phyloP scores from a whole-genome alignment of 2,888 invertebrate species.

The Scaptomyza reducta region DNA sequence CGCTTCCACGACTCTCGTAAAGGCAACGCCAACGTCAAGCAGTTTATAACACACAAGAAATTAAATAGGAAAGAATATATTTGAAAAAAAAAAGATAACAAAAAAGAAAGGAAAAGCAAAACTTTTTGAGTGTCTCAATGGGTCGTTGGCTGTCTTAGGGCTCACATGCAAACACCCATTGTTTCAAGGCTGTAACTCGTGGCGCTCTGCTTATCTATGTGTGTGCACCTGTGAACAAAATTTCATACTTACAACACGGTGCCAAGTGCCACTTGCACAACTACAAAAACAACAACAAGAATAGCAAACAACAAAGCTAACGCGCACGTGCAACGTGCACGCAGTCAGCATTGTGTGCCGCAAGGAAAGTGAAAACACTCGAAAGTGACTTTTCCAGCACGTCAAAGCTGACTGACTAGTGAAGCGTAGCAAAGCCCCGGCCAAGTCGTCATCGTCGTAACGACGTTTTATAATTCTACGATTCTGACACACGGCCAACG shows the following conservation, averaged over 20 bases:
- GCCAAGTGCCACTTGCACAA: slow-evolving; percentile 68
- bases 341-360: slow-evolving; percentile 13
- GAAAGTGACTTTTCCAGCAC: slow-evolving; percentile 75
- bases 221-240: slow-evolving; percentile 51
- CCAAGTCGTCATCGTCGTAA: slow-evolving; percentile 20
- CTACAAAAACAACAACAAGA: slow-evolving; percentile 18
- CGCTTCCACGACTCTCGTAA: slow-evolving; percentile 21
- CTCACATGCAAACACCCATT: slow-evolving; percentile 39
- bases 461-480: slow-evolving; percentile 25
- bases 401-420: slow-evolving; percentile 61
- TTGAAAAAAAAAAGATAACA: neutral
- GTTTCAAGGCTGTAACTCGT: slow-evolving; percentile 69
- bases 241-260: slow-evolving; percentile 53
- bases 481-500: slow-evolving; percentile 57
- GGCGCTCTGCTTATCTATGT: slow-evolving; percentile 48
- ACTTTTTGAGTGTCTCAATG: slow-evolving; percentile 46
- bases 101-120: slow-evolving; percentile 9
- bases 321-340: slow-evolving; percentile 71
- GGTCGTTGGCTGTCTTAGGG: slow-evolving; percentile 24
- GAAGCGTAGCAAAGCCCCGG: slow-evolving; percentile 50
- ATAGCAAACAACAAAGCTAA: slow-evolving; percentile 28
- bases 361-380: slow-evolving; percentile 73
- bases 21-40: slow-evolving; percentile 4
- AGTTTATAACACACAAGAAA: slow-evolving; percentile 6
- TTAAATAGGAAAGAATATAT: slow-evolving; percentile 1